Conservation (phyloP, 2,113 vertebrate genomes). For the Cyphomyrus plagiostoma region DNA sequence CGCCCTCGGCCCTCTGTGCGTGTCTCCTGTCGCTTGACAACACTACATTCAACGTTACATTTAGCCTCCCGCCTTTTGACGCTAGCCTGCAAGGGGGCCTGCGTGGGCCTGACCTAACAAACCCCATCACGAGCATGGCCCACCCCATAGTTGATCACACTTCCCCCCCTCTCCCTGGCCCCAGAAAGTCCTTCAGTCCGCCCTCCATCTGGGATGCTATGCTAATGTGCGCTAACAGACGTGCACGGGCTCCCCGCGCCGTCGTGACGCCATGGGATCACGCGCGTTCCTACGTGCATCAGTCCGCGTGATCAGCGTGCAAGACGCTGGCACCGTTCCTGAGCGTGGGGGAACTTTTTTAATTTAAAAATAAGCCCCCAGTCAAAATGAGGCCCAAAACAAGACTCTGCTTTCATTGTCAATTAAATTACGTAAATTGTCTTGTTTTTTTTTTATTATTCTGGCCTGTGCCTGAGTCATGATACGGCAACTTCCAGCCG, state of each 20-base stretch:
- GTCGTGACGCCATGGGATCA: neutral
- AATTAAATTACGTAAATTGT: neutral
- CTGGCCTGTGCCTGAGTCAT: neutral
- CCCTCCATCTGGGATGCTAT: neutral
- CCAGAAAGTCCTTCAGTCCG: neutral
- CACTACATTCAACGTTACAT: neutral
- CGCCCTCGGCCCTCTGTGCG: neutral
- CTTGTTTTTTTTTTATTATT: neutral
- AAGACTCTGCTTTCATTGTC: neutral
- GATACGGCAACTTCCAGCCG: neutral
- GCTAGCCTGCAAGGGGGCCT: neutral
- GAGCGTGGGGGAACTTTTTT: neutral
- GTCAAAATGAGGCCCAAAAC: neutral
- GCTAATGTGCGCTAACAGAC: neutral
- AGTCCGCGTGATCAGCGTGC: neutral
- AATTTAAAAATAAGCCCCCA: slow-evolving; percentile 5
- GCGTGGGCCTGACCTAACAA: neutral
- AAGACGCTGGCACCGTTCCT: neutral
- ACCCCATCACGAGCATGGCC: neutral
- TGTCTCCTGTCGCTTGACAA: neutral
- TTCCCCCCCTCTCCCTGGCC: neutral
- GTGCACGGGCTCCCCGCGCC: neutral
- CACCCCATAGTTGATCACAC: neutral
- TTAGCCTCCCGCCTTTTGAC: neutral
- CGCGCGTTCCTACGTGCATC: neutral